Evolutionary conservation across 2,888 invertebrate species (phyloP).

Genomic region (Hyposoter dolosus): DNA sequence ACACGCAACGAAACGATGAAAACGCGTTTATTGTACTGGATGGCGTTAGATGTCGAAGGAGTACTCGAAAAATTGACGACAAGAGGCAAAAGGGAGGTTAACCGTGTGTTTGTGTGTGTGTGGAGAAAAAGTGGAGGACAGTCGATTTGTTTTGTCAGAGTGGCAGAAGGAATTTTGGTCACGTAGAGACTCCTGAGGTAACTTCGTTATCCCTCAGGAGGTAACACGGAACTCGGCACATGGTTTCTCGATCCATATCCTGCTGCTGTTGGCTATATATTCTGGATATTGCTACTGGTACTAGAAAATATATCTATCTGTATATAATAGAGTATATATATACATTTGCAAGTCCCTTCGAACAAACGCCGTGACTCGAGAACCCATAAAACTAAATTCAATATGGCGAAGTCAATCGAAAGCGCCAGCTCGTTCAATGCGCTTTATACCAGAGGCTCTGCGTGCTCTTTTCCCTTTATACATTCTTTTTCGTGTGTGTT

Average conservation of each 20-base stretch:
- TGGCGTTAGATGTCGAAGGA: neutral
- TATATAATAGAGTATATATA: conserved; percentile 21
- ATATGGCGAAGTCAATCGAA: conserved; percentile 84
- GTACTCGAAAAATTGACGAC: conserved; percentile 9
- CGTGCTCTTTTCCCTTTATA: conserved; percentile 62
- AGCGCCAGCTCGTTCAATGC: conserved; percentile 74
- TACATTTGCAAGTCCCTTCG: conserved; percentile 75
- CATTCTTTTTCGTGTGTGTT: conserved; percentile 56
- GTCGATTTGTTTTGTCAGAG: conserved; percentile 16
- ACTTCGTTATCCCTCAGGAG: conserved; percentile 77
- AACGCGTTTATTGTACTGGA: neutral
- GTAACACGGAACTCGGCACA: conserved; percentile 73
- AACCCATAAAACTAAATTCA: conserved; percentile 83
- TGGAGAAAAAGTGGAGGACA: conserved; percentile 9
- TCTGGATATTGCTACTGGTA: conserved; percentile 47
- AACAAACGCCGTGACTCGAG: conserved; percentile 79
- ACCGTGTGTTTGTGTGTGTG: neutral
- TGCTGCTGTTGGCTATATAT: conserved; percentile 32
- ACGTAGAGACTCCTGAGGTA: conserved; percentile 79
- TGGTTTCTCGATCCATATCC: conserved; percentile 35
- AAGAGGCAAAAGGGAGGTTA: conserved; percentile 29
- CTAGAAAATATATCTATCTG: conserved; percentile 24
- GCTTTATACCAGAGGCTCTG: conserved; percentile 73
- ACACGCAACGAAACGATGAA: neutral
- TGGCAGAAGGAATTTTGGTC: conserved; percentile 78